Conservation (phyloP, 2,888 invertebrate species). For the Tiliacea aurago region DNA sequence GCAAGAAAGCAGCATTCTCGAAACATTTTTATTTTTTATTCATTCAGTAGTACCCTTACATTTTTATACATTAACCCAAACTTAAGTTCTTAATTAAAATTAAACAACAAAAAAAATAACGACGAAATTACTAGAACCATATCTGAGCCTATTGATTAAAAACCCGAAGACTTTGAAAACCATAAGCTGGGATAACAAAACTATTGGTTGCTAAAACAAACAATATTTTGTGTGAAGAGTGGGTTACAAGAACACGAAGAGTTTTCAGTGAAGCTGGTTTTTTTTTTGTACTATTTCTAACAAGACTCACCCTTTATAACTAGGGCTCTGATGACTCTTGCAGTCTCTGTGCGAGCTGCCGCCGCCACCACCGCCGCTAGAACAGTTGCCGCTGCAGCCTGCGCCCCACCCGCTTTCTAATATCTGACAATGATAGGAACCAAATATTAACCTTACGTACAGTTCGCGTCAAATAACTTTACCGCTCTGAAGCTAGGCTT, state of each 20-base stretch:
- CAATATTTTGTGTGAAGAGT: background rate
- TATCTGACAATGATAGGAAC: slow-evolving; percentile 71
- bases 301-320: slow-evolving; percentile 83
- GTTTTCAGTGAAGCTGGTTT: background rate
- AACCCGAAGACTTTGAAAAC: no score
- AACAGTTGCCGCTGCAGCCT: slow-evolving; percentile 88
- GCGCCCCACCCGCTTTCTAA: slow-evolving; percentile 88
- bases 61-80: no score
- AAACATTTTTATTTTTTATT: no score
- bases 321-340: slow-evolving; percentile 88
- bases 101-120: no score
- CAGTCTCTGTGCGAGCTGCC: slow-evolving; percentile 87
- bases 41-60: no score
- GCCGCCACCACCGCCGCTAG: slow-evolving; percentile 83
- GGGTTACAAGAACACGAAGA: background rate
- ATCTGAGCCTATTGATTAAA: no score
- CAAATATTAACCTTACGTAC: background rate
- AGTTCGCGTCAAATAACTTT: no score
- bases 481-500: no score
- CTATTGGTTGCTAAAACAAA: background rate
- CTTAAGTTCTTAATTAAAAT: no score
- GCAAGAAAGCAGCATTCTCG: background rate
- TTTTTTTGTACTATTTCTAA: background rate
- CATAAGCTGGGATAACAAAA: background rate
- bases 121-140: no score